These are phyloP conservation scores for Aphidius ervi DNA, from an alignment of 1,140 invertebrate species.

Conservation along the genomic window DNA sequence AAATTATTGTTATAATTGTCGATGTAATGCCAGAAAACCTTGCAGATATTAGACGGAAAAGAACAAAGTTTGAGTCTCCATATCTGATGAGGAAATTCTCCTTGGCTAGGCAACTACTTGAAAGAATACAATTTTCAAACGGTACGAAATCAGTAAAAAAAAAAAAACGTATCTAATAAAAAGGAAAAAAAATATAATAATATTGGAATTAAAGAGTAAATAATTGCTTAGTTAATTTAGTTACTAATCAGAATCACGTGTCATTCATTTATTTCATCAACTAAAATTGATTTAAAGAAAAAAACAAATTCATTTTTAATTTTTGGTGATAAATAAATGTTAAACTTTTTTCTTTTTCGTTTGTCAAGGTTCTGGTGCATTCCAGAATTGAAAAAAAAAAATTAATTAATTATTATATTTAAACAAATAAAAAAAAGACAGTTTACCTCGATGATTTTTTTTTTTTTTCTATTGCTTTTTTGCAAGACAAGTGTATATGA, in stretches of 20 bases:
- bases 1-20: constrained; percentile 3
- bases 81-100: constrained; percentile 37
- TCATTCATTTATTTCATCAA: constrained; percentile 14
- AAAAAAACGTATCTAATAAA: too few relatives aligned
- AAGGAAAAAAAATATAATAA: constrained; percentile 2
- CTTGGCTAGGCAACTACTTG: constrained; percentile 40
- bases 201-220: constrained; percentile 9
- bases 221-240: constrained; percentile 17
- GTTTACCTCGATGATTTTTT: constrained; percentile 15
- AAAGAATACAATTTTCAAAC: constrained; percentile 43
- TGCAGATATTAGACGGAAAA: constrained; percentile 47
- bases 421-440: constrained; percentile 8
- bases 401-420: constrained; percentile 8
- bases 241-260: neutral
- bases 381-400: neutral
- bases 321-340: constrained; percentile 5
- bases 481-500: constrained; percentile 23
- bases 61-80: constrained; percentile 46
- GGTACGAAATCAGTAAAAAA: constrained; percentile 33
- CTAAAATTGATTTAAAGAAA: constrained; percentile 2
- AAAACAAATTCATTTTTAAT: constrained; percentile 6
- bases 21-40: constrained; percentile 32
- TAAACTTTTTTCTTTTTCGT: constrained; percentile 31
- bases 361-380: constrained; percentile 16
- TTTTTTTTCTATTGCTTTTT: neutral